Base-by-base conservation (phyloP, 2,888 invertebrate genomes). In the Leptopilina myrica region DNA sequence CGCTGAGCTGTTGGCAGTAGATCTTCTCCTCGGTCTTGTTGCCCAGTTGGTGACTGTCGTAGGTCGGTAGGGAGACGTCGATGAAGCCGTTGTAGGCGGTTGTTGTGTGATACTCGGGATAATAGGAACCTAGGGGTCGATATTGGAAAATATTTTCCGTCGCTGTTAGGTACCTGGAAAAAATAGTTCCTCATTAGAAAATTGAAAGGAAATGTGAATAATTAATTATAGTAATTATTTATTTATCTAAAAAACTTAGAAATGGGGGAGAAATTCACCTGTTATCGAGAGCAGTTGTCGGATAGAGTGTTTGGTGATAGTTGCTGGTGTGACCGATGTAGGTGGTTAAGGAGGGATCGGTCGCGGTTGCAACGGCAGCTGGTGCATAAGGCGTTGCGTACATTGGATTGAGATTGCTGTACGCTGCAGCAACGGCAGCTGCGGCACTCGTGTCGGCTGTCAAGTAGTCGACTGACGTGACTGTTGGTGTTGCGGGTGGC, bases 101-200 rank as follows among this genome's bases (percentile, higher is more conserved):
- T 65, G 95, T 94, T 85, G 96, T 95, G 86, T 95, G 95, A 87
- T 96, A 96, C 69, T 96, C 95, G 0, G 96, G 95, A 88, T 96
- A 96, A 91, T 97, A 97, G 5, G 95, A 94, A 62, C 97, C 96
- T 75, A 98, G 92, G n/a, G 97, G 96, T 83, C 97, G 95, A 92
- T 98, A 98, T 92, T 97, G 97, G 93, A 97, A 97, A 87, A 98
- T 94, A 89, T 97, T 97, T 88, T 97, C 97, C 11, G 97, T 95
- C 5, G 91, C 90, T 9, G 94, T 94, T 85, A 97, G 92, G 92
- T 97, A 95, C 92, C 96, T 92, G 92, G 95, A 86, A 89, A 91
- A 78, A 43, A 43, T 11, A 64, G 33, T 20, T 26, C 14, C 8
- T n/a, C 33, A 33, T 33, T 33, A 33, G 33, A 33, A 33, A 33